These are phyloP conservation scores for Chelidonichthys spinosus DNA, from an alignment of 2,797 vertebrate species.

Conservation along the genomic window DNA sequence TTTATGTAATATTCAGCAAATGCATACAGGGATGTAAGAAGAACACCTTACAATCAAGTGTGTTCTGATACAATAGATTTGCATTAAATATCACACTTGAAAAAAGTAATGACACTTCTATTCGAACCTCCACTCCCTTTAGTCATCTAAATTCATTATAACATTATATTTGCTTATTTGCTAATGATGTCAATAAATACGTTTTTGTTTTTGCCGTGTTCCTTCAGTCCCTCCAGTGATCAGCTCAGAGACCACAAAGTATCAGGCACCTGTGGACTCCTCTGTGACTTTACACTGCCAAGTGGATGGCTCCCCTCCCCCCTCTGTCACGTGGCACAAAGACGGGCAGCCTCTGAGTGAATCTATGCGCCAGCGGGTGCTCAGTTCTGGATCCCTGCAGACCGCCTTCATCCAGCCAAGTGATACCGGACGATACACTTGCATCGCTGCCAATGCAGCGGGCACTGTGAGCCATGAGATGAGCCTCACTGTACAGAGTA, in stretches of 20 bases:
- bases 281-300: slow-evolving; percentile 89
- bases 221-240: slow-evolving; percentile 92
- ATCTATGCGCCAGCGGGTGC: slow-evolving; percentile 85
- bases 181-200: neutral
- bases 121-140: neutral
- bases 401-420: slow-evolving; percentile 87
- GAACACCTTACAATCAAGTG: neutral
- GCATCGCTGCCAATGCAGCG: slow-evolving; percentile 89
- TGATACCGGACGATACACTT: slow-evolving; percentile 90
- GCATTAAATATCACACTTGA: neutral
- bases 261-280: slow-evolving; percentile 87
- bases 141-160: neutral
- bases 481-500: slow-evolving; percentile 89
- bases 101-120: neutral
- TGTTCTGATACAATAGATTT: neutral
- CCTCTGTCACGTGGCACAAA: slow-evolving; percentile 90
- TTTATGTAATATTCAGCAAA: neutral
- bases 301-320: slow-evolving; percentile 87
- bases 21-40: neutral
- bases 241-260: slow-evolving; percentile 77
- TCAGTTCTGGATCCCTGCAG: slow-evolving; percentile 91
- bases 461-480: slow-evolving; percentile 86
- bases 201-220: slow-evolving; percentile 10
- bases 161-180: neutral
- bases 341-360: slow-evolving; percentile 85